Conservation (phyloP, 2,888 invertebrate species). For the Hypena proboscidalis region DNA sequence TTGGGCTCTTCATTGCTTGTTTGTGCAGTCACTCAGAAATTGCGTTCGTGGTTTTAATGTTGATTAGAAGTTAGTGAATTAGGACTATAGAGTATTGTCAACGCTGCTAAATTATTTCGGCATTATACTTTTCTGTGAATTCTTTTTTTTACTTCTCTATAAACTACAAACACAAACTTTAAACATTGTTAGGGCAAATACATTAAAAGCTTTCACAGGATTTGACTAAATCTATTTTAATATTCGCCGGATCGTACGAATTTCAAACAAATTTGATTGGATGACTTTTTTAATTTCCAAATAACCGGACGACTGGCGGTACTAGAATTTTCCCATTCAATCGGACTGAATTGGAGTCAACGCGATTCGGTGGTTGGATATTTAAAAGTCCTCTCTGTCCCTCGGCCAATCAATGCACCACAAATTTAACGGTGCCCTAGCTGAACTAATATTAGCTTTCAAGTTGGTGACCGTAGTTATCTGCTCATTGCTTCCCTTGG, state of each 20-base stretch:
- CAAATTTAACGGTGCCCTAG: slow-evolving; percentile 32
- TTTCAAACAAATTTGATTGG: slow-evolving; percentile 26
- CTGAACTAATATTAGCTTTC: slow-evolving; percentile 40
- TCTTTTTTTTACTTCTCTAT: too few species aligned
- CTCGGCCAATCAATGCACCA: slow-evolving; percentile 35
- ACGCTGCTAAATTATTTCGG: too few species aligned
- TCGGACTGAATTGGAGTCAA: slow-evolving; percentile 41
- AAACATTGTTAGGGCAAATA: too few species aligned
- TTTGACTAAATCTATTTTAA: background rate
- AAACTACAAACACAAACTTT: too few species aligned
- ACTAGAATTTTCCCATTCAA: slow-evolving; percentile 37
- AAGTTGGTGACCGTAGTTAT: slow-evolving; percentile 37
- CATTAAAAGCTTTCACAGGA: too few species aligned
- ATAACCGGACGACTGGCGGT: slow-evolving; percentile 32
- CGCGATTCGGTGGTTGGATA: slow-evolving; percentile 34
- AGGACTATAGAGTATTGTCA: background rate
- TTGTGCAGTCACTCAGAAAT: slow-evolving; percentile 29
- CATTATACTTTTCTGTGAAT: too few species aligned
- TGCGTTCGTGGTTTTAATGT: slow-evolving; percentile 19
- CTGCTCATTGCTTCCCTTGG: slow-evolving; percentile 35
- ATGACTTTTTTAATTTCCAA: slow-evolving; percentile 33
- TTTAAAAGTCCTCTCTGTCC: slow-evolving; percentile 27
- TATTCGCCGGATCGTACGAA: slow-evolving; percentile 13
- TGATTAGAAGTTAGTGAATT: background rate
- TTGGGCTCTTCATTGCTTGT: slow-evolving; percentile 30